phyloP scores from a whole-genome alignment of 2,888 invertebrate species.

The Microchrysa polita region DNA sequence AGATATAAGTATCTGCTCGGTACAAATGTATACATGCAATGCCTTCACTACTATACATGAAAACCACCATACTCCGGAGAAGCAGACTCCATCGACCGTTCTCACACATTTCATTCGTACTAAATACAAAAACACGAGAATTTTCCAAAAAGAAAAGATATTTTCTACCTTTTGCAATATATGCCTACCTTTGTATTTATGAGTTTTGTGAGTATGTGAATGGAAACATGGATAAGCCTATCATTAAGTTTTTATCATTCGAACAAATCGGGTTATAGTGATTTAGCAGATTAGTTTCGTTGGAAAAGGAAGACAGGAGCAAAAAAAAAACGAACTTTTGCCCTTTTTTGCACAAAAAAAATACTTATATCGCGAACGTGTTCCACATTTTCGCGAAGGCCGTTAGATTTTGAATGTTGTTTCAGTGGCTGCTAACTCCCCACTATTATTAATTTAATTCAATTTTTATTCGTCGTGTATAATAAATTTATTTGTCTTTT shows the following conservation, averaged over 20 bases:
- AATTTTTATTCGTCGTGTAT: no score
- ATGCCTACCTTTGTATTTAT: constrained; percentile 17
- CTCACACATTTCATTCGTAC: constrained; percentile 27
- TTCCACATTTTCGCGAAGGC: not conserved
- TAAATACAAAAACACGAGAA: constrained; percentile 26
- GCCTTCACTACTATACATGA: constrained; percentile 32
- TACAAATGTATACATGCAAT: constrained; percentile 17
- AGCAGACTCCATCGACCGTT: not conserved
- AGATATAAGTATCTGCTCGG: constrained; percentile 11
- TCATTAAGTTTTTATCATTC: constrained; percentile 44
- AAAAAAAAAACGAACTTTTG: no score
- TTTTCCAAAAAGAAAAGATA: constrained; percentile 25
- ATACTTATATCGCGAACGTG: no score
- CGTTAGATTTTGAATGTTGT: not conserved
- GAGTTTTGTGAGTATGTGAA: constrained; percentile 35
- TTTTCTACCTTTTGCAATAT: constrained; percentile 28
- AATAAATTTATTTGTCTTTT: no score
- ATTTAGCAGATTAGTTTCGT: constrained; percentile 35
- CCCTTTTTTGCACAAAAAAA: no score
- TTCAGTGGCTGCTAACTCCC: not conserved
- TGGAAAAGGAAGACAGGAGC: no score
- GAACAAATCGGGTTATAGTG: constrained; percentile 43
- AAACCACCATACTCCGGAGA: not conserved
- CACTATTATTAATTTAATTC: no score
- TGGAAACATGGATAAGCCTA: constrained; percentile 39